Evolutionary conservation across 2,888 invertebrate species (phyloP).

Genomic region (Pecten maximus): DNA sequence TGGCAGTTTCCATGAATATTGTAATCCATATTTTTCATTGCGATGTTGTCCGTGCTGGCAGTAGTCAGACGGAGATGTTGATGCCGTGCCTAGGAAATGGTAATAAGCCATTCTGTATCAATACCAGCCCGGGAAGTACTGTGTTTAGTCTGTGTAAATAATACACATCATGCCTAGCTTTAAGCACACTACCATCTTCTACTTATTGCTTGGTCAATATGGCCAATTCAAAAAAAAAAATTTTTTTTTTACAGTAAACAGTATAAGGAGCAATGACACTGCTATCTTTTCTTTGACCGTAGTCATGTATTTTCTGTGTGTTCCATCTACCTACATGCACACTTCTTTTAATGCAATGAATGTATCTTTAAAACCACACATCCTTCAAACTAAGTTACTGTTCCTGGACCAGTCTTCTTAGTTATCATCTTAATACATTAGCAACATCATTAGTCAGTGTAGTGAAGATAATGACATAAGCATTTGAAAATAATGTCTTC

Average conservation of each 20-base stretch:
- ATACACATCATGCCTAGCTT: neutral
- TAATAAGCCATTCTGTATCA: neutral
- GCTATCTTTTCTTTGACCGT: neutral
- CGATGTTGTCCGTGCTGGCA: constrained; percentile 6
- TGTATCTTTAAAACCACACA: no score
- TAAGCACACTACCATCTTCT: neutral
- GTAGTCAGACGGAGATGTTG: neutral
- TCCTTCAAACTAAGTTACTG: neutral
- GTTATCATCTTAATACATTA: neutral
- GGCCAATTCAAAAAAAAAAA: neutral
- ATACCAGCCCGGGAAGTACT: neutral
- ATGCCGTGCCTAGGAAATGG: neutral
- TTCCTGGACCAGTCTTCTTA: neutral
- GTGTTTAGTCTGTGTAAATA: neutral
- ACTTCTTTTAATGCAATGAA: neutral
- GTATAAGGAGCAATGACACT: neutral
- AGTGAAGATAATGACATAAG: neutral
- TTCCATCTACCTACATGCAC: neutral
- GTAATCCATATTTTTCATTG: constrained; percentile 22
- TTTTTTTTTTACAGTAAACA: no score
- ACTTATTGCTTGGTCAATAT: neutral
- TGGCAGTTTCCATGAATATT: constrained; percentile 23
- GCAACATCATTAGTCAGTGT: neutral
- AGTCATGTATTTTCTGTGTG: neutral
- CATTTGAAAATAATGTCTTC: neutral